Conservation (phyloP, 2,888 invertebrate species). For the Cyrtodaria siliqua region DNA sequence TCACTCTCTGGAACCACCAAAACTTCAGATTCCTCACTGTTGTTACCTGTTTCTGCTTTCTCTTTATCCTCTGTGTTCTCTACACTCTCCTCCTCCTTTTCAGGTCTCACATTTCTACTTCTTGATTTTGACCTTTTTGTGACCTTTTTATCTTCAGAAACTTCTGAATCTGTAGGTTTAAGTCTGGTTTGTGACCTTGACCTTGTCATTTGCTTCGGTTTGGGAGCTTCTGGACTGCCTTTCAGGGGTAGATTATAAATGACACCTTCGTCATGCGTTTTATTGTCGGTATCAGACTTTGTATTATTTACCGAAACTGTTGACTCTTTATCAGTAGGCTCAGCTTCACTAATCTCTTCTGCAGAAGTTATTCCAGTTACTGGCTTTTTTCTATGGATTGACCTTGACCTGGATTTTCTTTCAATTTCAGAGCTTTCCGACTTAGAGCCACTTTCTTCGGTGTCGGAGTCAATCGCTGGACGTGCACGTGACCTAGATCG, state of each 20-base stretch:
- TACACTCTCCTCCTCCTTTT: background rate
- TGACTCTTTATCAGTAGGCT: conserved; percentile 22
- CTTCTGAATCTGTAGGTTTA: background rate
- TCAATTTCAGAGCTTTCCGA: background rate
- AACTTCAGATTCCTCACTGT: background rate
- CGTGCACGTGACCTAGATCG: too few species aligned
- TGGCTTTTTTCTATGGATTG: background rate
- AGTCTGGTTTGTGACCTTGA: conserved; percentile 9
- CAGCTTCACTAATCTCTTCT: conserved; percentile 3
- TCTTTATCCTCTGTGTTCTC: background rate
- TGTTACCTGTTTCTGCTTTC: background rate
- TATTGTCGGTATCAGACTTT: conserved; percentile 1
- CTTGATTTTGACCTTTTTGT: conserved; percentile 1
- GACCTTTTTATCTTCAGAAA: background rate
- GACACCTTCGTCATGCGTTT: background rate
- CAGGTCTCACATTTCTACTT: background rate
- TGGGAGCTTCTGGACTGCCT: conserved; percentile 22
- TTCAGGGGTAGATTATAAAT: conserved; percentile 37
- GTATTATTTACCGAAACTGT: conserved; percentile 15
- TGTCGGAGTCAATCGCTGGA: background rate
- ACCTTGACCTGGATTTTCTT: background rate
- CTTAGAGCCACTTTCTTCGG: background rate
- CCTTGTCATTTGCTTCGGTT: background rate
- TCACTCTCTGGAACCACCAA: background rate
- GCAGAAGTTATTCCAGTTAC: too few species aligned